Evolutionary conservation across 2,888 invertebrate genomes (phyloP), one percentile per base, ranked within the genome.

Genomic region (Lysandra coridon): DNA sequence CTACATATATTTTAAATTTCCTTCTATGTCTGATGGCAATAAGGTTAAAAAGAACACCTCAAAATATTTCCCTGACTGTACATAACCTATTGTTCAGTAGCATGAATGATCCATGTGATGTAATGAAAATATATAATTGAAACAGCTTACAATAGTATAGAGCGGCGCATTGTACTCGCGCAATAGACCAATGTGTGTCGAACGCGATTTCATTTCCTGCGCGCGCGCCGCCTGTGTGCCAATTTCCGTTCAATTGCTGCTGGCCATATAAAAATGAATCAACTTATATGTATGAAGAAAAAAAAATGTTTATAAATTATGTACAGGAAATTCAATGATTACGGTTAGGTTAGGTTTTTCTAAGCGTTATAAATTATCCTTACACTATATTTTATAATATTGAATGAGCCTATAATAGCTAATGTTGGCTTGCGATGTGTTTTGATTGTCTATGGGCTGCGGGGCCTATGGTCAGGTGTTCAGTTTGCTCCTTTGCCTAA

Each of bases 181-280:
- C 91, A 92, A 92, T 93, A 89, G 90, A 87, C 86, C 89, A 88
- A 89, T 90, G 87, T 86, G 87, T 88, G 91, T 90, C 90, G 90
- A 90, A 90, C 90, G 92, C 93, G 91, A 90, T 93, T 92, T 93
- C 92, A 93, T 94, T 91, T 94, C 93, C 94, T 89, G 86, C 90
- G 92, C 90, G 91, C 87, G 91, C 92, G 92, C 90, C 89, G 92
- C 87, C 91, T 91, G 90, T 89, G 87, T 86, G 84, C 88, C 88
- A 90, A 92, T 92, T 90, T 93, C 93, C 93, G 90, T 33, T 69
- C 69, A 33, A 23, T 64, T 23, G 69, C 69, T 69, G 78, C 78
- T 78, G 73, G 79, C 76, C 17, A 57, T 30, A 69, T 69, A 69
- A 17, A 69, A 69, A 37, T 33, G 10, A 12, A 64, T 57, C 57